Evolutionary conservation across 2,888 invertebrate species (phyloP).

Genomic region (Diplazon laetatorius): DNA sequence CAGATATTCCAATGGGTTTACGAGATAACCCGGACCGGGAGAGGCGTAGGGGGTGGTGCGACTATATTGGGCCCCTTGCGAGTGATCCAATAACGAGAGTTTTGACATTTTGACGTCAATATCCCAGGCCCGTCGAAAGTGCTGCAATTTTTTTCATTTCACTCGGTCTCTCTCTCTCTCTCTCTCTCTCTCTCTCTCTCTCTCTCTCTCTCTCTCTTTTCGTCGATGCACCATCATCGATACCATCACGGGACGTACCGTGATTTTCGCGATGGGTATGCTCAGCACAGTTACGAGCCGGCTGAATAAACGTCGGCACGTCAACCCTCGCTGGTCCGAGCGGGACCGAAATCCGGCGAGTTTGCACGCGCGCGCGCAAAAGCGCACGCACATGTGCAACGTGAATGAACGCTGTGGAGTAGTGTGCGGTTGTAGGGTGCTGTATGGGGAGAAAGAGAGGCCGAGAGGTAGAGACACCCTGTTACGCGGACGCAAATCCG

Average conservation of each 20-base stretch:
- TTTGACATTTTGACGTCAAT: constrained; percentile 63
- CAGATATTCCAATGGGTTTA: constrained; percentile 12
- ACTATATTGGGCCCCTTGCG: constrained; percentile 26
- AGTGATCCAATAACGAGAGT: constrained; percentile 62
- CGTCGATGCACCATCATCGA: constrained; percentile 55
- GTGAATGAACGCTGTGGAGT: constrained; percentile 30
- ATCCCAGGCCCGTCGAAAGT: constrained; percentile 50
- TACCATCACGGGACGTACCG: constrained; percentile 39
- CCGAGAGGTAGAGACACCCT: constrained; percentile 44
- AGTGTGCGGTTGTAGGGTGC: too few species aligned
- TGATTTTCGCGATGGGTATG: not conserved
- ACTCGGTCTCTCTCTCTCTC: constrained; percentile 23
- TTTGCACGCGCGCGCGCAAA: not conserved
- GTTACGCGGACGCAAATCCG: constrained; percentile 59
- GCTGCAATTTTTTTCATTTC: constrained; percentile 61
- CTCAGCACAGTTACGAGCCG: constrained; percentile 43
- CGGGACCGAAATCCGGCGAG: not conserved
- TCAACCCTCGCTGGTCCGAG: constrained; percentile 33
- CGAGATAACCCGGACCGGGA: not conserved
- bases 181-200: constrained; percentile 30
- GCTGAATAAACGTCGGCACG: constrained; percentile 61
- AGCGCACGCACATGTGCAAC: constrained; percentile 56
- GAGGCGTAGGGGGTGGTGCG: too few species aligned
- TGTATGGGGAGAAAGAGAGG: too few species aligned
- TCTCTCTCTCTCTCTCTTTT: constrained; percentile 10